Evolutionary conservation across 2,888 invertebrate genomes (phyloP), one percentile per base, ranked within the genome.

Genomic region (Chaitophorus viminalis): DNA sequence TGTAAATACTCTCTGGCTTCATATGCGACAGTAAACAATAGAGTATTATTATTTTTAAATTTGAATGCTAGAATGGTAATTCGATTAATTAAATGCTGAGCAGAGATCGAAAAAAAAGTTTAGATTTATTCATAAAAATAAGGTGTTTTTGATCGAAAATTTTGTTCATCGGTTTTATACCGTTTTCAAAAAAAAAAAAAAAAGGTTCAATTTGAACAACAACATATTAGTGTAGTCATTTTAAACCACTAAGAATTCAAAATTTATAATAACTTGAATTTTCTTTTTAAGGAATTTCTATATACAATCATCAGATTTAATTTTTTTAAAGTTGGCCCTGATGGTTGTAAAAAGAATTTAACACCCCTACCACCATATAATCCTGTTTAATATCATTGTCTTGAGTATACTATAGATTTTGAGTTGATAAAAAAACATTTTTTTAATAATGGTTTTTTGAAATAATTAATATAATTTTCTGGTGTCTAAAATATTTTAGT

Each of bases 251-350:
- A 3, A 25, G 60, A 60, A 25, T 60, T 60, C 25, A 21, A 60
- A 60, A 60, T 25, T 21, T 25, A 25, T 60, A 21, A 60, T 60
- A 25, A 21, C 0, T 25, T 60, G 3, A 60, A 25, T 60, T 60
- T 1, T 1, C 18, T 54, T 54, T 0, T 60, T 60, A 60, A 25
- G 6, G 9, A 60, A 60, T 21, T 6, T 25, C 6, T n/a, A 29
- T 60, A 60, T n/a, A 72, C 72, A 5, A 36, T 72, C 72, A 72
- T 72, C 72, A 17, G 46, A 29, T 76, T 36, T 79, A 36, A 79
- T 60, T 36, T 33, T 11, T 65, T 36, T n/a, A 17, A n/a, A 36
- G 11, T 36, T 60, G 78, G 78, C n/a, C 60, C 60, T 79, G 60
- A 60, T 79, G 78, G 65, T 25, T n/a, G 60, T 6, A 33, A 36